A percentile compares a stretch with the other conserved stretches of the same genome.
Conservation (phyloP, 2,797 vertebrate genomes). For the Acanthurus tractus region DNA sequence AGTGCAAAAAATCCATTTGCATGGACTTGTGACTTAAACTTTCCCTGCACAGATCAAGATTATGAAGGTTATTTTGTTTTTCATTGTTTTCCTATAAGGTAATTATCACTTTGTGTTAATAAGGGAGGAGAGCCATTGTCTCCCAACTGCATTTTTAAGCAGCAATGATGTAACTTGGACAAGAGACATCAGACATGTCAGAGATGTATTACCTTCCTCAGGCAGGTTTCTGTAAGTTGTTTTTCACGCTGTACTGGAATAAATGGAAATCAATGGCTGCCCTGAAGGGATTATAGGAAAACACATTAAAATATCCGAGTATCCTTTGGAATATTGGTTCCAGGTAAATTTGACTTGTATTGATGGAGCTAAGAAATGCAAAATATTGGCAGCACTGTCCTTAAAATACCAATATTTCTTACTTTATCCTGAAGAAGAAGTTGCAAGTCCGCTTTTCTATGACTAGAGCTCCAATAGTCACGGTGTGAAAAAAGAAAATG, state of each 20-base stretch:
- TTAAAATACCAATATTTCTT: slow-evolving; percentile 1
- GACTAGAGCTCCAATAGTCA: not conserved
- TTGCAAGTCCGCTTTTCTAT: not conserved
- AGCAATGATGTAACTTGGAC: not conserved
- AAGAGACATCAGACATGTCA: not conserved
- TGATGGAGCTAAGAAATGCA: not conserved
- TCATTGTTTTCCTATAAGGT: not conserved
- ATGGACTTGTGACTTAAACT: not conserved
- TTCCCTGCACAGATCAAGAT: not conserved
- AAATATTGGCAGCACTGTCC: not conserved
- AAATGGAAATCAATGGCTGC: slow-evolving; percentile 46
- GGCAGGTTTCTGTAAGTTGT: slow-evolving; percentile 24
- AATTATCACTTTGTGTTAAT: too few species aligned
- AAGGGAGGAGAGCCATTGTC: too few species aligned
- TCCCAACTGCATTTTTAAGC: not conserved
- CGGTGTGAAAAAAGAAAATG: not conserved
- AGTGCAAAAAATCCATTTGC: not conserved
- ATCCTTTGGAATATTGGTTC: slow-evolving; percentile 3
- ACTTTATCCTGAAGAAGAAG: not conserved
- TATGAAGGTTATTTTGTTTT: not conserved
- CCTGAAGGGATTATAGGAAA: slow-evolving; percentile 9
- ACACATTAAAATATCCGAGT: not conserved
- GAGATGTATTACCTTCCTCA: slow-evolving; percentile 18
- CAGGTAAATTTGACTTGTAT: not conserved
- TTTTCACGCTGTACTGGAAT: slow-evolving; percentile 24